These are phyloP conservation scores for Drymodes brunneopygia DNA, from an alignment of 2,113 vertebrate genomes.

Conservation along the genomic window DNA sequence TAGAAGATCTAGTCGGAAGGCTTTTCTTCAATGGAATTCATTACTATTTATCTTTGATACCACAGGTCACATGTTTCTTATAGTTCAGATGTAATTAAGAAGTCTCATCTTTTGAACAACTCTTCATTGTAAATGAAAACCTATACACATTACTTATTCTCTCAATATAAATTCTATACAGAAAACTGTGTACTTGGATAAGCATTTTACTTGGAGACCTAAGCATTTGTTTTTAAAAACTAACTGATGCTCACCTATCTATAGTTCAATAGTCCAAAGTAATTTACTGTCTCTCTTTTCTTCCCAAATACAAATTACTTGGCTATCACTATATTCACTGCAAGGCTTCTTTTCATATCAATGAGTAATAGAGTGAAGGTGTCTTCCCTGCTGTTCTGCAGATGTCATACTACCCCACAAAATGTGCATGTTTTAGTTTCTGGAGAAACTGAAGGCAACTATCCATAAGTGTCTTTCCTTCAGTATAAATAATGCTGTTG, in stretches of 20 bases:
- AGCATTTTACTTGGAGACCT: not conserved
- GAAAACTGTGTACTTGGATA: not conserved
- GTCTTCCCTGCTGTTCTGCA: not conserved
- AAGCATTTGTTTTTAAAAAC: not conserved
- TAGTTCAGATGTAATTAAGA: not conserved
- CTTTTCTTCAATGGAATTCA: not conserved
- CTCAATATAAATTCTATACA: not conserved
- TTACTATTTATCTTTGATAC: not conserved
- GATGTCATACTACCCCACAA: not conserved
- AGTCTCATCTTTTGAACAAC: not conserved
- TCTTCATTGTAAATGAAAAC: not conserved
- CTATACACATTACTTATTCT: not conserved
- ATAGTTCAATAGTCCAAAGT: not conserved
- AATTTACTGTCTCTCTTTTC: not conserved
- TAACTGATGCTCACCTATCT: not conserved
- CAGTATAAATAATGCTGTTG: constrained; percentile 12
- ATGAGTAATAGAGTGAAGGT: not conserved
- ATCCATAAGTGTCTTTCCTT: not conserved
- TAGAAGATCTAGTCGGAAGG: not conserved
- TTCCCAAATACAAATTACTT: not conserved
- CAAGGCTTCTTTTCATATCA: not conserved
- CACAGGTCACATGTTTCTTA: not conserved
- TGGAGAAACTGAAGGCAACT: constrained; percentile 38
- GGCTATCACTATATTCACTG: not conserved
- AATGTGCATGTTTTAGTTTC: not conserved